Percentiles rank a stretch among this genome's conserved stretches.
phyloP scores from a whole-genome alignment of 2,797 vertebrate genomes.

The Furcifer pardalis region DNA sequence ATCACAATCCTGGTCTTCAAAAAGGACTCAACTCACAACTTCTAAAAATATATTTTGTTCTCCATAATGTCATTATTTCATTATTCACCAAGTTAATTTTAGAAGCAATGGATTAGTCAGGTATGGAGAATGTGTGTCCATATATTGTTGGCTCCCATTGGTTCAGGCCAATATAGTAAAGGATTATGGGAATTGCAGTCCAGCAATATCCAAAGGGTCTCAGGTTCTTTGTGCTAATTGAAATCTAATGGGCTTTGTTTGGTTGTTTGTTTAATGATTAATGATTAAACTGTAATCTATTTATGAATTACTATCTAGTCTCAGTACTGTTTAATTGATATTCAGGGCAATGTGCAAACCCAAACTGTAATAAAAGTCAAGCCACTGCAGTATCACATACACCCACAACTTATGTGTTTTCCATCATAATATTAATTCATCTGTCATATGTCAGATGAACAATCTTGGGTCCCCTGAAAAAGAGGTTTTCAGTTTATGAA shows the following conservation, averaged over 20 bases:
- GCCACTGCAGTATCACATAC: neutral
- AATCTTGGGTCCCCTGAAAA: neutral
- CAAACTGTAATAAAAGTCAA: neutral
- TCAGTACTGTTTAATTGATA: neutral
- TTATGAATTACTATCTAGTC: neutral
- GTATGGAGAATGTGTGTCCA: neutral
- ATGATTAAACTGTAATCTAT: no score
- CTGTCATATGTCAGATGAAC: no score
- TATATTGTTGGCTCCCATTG: neutral
- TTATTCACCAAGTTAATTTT: neutral
- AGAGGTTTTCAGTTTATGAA: neutral
- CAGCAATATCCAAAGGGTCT: neutral
- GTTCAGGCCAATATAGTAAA: neutral
- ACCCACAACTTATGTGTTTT: neutral
- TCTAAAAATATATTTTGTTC: neutral
- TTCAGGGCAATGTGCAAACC: neutral
- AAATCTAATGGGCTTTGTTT: neutral
- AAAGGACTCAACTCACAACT: neutral
- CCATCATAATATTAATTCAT: neutral
- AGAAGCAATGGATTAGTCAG: neutral
- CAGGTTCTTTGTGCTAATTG: no score
- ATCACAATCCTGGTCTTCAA: neutral
- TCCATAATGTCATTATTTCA: neutral
- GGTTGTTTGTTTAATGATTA: neutral
- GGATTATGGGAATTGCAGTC: neutral